Conservation (phyloP, 1,140 invertebrate species). For the Asbolus verrucosus region DNA sequence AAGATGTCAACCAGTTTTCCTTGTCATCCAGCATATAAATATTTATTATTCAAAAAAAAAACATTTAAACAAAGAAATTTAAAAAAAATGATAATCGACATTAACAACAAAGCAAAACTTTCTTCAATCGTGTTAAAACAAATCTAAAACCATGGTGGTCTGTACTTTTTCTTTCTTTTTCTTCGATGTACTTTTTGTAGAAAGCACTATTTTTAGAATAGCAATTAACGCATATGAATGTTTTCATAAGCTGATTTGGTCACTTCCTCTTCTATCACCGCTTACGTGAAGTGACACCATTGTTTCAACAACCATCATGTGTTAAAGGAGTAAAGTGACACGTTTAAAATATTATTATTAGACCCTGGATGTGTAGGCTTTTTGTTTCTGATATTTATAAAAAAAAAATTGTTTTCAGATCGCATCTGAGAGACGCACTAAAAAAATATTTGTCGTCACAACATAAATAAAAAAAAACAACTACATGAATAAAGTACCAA, state of each 20-base stretch:
- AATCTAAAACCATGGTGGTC: too few relatives aligned
- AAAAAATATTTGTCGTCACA: neutral
- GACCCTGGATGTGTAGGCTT: neutral
- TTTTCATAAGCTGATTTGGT: slow-evolving; percentile 13
- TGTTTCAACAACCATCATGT: slow-evolving; percentile 31
- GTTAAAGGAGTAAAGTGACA: neutral
- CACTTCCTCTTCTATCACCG: slow-evolving; percentile 25
- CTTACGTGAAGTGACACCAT: slow-evolving; percentile 2
- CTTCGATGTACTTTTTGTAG: neutral
- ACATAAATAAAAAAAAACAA: neutral
- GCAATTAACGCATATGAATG: neutral
- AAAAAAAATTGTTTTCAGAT: too few relatives aligned
- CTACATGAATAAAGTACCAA: neutral
- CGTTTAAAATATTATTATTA: slow-evolving; percentile 3
- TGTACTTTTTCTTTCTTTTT: neutral
- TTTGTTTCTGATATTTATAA: neutral
- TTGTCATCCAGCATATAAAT: too few relatives aligned
- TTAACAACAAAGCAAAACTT: too few relatives aligned
- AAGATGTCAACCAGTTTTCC: too few relatives aligned
- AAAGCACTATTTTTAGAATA: neutral
- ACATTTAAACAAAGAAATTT: too few relatives aligned
- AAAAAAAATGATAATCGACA: too few relatives aligned
- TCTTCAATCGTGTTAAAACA: too few relatives aligned
- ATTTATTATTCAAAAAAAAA: too few relatives aligned
- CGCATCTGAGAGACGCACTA: neutral